These are phyloP conservation scores for Julus scandinavius DNA, from an alignment of 2,888 invertebrate genomes.

Conservation along the genomic window DNA sequence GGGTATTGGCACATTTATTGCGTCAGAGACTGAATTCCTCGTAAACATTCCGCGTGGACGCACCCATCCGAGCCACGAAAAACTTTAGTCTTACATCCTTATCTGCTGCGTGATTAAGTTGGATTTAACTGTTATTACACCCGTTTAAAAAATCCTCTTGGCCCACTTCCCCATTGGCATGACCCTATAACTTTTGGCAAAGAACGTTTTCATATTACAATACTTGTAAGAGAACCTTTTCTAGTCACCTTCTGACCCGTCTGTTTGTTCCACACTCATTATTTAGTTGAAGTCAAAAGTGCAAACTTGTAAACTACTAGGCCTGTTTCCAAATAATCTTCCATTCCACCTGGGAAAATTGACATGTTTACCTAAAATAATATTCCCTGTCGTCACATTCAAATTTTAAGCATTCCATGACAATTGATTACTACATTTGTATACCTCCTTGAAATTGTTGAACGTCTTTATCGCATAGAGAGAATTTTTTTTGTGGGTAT, in stretches of 20 bases:
- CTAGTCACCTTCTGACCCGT: background rate
- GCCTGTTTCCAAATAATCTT: background rate
- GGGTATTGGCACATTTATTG: background rate
- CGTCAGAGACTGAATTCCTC: background rate
- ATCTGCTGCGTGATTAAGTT: background rate
- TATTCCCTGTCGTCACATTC: background rate
- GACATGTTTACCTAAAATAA: background rate
- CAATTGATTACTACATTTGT: background rate
- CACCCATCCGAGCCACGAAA: background rate
- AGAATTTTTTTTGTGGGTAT: background rate
- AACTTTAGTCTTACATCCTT: background rate
- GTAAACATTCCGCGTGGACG: background rate
- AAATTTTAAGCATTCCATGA: too few relatives aligned
- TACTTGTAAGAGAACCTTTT: background rate
- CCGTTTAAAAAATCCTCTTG: background rate
- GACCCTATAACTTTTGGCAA: background rate
- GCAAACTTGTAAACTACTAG: constrained; percentile 18
- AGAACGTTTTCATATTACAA: background rate
- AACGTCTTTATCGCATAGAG: background rate
- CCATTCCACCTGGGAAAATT: background rate
- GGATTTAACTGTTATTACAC: constrained; percentile 2
- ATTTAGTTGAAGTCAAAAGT: background rate
- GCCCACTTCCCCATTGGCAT: constrained; percentile 4
- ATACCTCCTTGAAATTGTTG: background rate
- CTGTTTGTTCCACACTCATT: background rate